phyloP scores from a whole-genome alignment of 2,113 vertebrate genomes.

The Epinephelus moara region DNA sequence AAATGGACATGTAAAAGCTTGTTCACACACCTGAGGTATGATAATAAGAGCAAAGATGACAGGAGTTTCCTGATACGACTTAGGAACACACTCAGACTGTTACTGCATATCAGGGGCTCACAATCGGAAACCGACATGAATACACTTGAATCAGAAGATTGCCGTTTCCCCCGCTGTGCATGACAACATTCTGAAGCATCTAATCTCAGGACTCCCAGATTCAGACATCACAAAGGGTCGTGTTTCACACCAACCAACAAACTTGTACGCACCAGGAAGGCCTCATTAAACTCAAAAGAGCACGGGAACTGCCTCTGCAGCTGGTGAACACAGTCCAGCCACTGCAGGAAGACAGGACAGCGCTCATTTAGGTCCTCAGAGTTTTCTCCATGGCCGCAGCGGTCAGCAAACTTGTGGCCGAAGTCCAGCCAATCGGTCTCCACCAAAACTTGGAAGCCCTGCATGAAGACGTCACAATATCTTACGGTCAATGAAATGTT shows the following conservation, averaged over 20 bases:
- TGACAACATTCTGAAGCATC: neutral
- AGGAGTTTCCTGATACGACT: neutral
- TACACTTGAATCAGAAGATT: neutral
- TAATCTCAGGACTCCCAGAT: neutral
- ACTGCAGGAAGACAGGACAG: slow-evolving; percentile 98
- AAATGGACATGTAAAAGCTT: slow-evolving; percentile 37
- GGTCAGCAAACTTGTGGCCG: slow-evolving; percentile 98
- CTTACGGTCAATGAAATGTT: neutral
- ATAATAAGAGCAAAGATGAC: slow-evolving; percentile 14
- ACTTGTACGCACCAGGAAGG: slow-evolving; percentile 92
- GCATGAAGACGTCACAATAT: slow-evolving; percentile 12
- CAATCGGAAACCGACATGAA: neutral
- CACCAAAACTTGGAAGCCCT: slow-evolving; percentile 99
- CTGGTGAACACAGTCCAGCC: slow-evolving; percentile 99
- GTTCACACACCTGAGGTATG: slow-evolving; percentile 22
- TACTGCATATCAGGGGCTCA: slow-evolving; percentile 7
- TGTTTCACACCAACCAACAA: neutral
- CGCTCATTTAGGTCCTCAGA: slow-evolving; percentile 96
- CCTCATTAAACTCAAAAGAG: slow-evolving; percentile 99
- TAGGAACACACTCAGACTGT: neutral
- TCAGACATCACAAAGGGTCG: no score
- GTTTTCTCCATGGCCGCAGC: slow-evolving; percentile 97
- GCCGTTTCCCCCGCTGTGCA: neutral
- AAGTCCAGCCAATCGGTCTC: slow-evolving; percentile 99
- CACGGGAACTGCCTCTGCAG: slow-evolving; percentile 99